A percentile compares a stretch with the other conserved stretches of the same genome.
phyloP scores from a whole-genome alignment of 2,113 vertebrate genomes.

The Ariopsis seemanni region DNA sequence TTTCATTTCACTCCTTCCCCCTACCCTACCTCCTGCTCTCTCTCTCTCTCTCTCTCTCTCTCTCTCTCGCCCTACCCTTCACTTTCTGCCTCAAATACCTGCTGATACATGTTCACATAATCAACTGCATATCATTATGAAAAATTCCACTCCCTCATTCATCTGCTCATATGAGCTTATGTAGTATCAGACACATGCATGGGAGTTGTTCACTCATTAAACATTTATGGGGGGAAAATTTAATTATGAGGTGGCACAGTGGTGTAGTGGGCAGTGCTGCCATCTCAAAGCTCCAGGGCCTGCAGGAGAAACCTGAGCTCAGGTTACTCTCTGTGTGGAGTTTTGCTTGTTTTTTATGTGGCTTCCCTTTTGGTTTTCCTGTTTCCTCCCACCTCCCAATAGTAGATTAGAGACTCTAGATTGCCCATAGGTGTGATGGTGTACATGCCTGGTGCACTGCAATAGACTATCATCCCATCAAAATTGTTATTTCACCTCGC shows the following conservation, averaged over 20 bases:
- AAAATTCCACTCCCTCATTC: not conserved
- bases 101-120: slow-evolving; percentile 32
- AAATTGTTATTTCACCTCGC: not conserved
- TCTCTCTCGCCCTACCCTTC: not conserved
- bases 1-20: slow-evolving; percentile 66
- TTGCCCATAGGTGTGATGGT: not conserved
- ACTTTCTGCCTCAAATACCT: slow-evolving; percentile 11
- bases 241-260: not conserved
- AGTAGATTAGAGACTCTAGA: not conserved
- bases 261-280: not conserved
- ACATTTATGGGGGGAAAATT: not conserved
- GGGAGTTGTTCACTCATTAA: not conserved
- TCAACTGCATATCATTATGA: slow-evolving; percentile 20
- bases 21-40: slow-evolving; percentile 33
- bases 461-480: not conserved
- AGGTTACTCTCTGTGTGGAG: not conserved
- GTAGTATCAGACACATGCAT: not conserved
- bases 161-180: not conserved
- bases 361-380: not conserved
- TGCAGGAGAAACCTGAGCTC: not conserved
- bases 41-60: not conserved
- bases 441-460: not conserved
- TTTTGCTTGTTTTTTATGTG: not conserved
- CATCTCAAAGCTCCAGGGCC: not conserved
- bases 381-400: not conserved